Evolutionary conservation across 2,797 vertebrate species (phyloP).

Genomic region (Arremon brunneinucha): DNA sequence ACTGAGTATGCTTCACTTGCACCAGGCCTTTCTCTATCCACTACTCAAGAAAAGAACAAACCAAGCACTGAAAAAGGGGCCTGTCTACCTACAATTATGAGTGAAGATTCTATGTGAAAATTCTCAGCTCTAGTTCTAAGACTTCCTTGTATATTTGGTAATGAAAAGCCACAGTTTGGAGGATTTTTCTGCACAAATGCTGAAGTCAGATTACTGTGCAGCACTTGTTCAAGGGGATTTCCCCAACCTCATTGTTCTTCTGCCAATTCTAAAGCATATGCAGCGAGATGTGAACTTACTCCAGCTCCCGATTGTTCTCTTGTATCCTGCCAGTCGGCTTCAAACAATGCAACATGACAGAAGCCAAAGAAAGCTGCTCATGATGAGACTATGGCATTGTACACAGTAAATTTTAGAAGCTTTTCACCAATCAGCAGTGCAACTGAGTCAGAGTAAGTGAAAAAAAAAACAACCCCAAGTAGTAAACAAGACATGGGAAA

Average conservation of each 20-base stretch:
- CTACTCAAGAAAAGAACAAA: not conserved
- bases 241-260: slow-evolving; percentile 39
- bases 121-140: not conserved
- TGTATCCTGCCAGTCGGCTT: slow-evolving; percentile 27
- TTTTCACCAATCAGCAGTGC: not conserved
- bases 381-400: not conserved
- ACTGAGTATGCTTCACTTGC: not conserved
- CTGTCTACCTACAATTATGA: not conserved
- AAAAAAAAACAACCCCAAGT: not conserved
- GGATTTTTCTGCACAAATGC: not conserved
- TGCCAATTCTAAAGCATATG: slow-evolving; percentile 28
- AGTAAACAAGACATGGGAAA: slow-evolving; percentile 9
- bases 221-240: slow-evolving; percentile 29
- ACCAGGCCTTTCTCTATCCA: not conserved
- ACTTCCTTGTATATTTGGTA: not conserved
- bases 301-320: slow-evolving; percentile 35
- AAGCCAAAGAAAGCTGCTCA: not conserved
- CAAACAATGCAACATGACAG: slow-evolving; percentile 20
- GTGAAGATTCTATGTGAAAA: not conserved
- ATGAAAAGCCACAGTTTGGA: not conserved
- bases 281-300: slow-evolving; percentile 27
- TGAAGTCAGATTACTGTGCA: slow-evolving; percentile 6
- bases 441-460: not conserved
- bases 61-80: accelerated
- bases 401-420: not conserved